Evolutionary conservation across 2,797 vertebrate species (phyloP).

Genomic region (Caiman crocodilus): DNA sequence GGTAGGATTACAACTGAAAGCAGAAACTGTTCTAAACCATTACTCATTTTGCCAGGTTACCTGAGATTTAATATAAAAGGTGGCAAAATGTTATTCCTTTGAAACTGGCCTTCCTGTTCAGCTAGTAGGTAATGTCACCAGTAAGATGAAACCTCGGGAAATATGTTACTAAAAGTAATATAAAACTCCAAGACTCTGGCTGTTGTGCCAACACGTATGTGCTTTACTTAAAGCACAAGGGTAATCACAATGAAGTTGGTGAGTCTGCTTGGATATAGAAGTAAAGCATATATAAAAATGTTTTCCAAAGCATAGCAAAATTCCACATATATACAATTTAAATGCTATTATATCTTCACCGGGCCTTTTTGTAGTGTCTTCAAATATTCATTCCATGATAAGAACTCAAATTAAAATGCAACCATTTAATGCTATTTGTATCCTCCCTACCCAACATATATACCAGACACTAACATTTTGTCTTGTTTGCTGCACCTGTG

Average conservation of each 20-base stretch:
- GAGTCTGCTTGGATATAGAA: accelerated
- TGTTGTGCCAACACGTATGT: neutral
- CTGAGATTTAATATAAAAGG: slow-evolving; percentile 35
- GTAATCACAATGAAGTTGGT: neutral
- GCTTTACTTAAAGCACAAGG: neutral
- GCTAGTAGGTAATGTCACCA: accelerated
- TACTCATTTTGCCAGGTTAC: neutral
- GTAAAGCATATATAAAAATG: neutral
- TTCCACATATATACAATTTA: neutral
- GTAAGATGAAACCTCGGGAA: neutral
- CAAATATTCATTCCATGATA: slow-evolving; percentile 20
- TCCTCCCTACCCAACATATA: neutral
- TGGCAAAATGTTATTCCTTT: slow-evolving; percentile 35
- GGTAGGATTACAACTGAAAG: slow-evolving; percentile 36
- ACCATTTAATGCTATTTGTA: neutral
- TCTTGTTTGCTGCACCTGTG: neutral
- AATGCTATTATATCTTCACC: slow-evolving; percentile 24
- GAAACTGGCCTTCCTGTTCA: neutral
- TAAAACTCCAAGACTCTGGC: neutral
- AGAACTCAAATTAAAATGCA: slow-evolving; percentile 31
- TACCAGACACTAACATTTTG: neutral
- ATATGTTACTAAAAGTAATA: neutral
- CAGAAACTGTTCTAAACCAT: neutral
- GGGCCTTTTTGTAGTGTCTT: neutral
- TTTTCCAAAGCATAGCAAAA: neutral